Conservation (phyloP, 2,888 invertebrate genomes). For the Clostera curtula region DNA sequence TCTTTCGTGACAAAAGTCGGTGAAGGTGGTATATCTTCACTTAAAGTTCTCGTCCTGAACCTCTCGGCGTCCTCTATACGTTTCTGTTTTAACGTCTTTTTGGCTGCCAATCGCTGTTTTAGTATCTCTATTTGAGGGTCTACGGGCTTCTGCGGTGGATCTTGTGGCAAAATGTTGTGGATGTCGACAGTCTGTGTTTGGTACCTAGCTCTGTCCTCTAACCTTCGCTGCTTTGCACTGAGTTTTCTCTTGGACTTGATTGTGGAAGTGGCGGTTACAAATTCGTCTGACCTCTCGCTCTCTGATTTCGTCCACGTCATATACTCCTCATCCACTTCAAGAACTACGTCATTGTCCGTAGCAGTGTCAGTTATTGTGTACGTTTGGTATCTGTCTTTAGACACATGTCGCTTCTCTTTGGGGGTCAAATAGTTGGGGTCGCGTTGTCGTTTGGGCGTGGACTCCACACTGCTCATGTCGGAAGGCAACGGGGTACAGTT, state of each 20-base stretch:
- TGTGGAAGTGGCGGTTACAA: slow-evolving; percentile 48
- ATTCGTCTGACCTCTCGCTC: slow-evolving; percentile 56
- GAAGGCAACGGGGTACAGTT: slow-evolving; percentile 79
- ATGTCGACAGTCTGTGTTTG: slow-evolving; percentile 78
- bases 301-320: slow-evolving; percentile 64
- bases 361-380: slow-evolving; percentile 82
- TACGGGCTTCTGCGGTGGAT: slow-evolving; percentile 23
- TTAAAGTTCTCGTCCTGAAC: slow-evolving; percentile 82
- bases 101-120: slow-evolving; percentile 54
- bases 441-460: slow-evolving; percentile 80
- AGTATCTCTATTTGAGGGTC: slow-evolving; percentile 58
- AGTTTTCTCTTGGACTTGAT: slow-evolving; percentile 48
- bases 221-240: slow-evolving; percentile 79
- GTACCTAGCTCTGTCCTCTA: slow-evolving; percentile 80
- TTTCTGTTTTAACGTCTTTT: slow-evolving; percentile 72
- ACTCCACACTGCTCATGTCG: slow-evolving; percentile 83
- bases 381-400: slow-evolving; percentile 87
- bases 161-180: slow-evolving; percentile 37
- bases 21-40: slow-evolving; percentile 68
- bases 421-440: slow-evolving; percentile 77
- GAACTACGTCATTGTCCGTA: slow-evolving; percentile 38
- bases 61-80: slow-evolving; percentile 81
- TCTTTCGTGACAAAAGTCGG: slow-evolving; percentile 64
- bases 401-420: slow-evolving; percentile 83
- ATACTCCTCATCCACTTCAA: slow-evolving; percentile 52